Evolutionary conservation across 35 echinoderm and acorn worm genomes (phyloP).

Genomic region (Apostichopus californicus): DNA sequence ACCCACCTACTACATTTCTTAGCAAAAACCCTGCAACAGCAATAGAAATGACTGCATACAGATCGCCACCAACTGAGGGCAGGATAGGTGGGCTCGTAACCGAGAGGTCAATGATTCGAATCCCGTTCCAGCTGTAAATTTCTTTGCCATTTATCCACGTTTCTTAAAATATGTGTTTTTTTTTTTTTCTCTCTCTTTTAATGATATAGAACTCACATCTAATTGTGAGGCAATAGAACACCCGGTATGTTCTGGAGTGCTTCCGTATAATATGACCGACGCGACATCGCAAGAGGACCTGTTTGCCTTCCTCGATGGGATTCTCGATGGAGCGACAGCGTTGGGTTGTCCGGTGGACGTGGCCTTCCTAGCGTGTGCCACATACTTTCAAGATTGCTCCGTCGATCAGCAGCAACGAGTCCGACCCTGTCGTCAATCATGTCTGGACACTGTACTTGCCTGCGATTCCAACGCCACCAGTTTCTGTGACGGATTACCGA

Average conservation of each 20-base stretch:
- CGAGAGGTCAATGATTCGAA: no score
- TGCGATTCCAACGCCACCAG: background rate
- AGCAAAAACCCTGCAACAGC: no score
- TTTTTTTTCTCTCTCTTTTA: background rate
- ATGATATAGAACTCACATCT: background rate
- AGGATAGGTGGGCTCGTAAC: no score
- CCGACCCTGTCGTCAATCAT: background rate
- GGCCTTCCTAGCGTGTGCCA: background rate
- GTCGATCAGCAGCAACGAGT: background rate
- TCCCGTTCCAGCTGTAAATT: no score
- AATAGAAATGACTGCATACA: no score
- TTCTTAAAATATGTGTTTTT: no score
- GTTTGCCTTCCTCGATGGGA: background rate
- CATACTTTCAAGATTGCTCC: background rate
- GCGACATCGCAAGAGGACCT: slow-evolving; percentile 20
- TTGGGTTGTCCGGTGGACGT: background rate
- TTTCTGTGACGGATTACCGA: background rate
- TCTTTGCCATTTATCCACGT: no score
- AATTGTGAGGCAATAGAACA: background rate
- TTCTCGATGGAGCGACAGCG: background rate
- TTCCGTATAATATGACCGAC: slow-evolving; percentile 1
- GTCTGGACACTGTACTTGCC: background rate
- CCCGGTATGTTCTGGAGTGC: background rate
- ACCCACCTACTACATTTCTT: no score
- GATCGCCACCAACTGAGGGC: no score